Conservation (phyloP, 2,113 vertebrate genomes). For the Synodontis membranacea region DNA sequence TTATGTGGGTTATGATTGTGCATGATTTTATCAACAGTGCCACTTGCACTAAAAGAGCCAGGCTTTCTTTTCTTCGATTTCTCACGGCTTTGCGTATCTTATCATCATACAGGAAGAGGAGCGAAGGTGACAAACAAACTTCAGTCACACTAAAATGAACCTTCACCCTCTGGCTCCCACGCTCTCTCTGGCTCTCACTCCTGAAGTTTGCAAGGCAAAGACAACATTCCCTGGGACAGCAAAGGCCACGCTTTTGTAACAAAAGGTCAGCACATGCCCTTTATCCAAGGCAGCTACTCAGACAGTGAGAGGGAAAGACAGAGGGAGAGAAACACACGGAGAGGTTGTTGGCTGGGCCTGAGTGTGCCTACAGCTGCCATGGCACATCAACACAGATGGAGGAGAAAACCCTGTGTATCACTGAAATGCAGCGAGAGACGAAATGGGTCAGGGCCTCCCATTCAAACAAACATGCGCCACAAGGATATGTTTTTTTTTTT, state of each 20-base stretch:
- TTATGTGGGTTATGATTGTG: background rate
- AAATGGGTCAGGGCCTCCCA: conserved; percentile 54
- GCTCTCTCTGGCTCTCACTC: conserved; percentile 32
- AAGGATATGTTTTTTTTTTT: background rate
- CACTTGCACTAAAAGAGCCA: background rate
- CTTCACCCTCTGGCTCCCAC: conserved; percentile 4
- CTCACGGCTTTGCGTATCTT: background rate
- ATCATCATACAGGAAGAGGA: conserved; percentile 13
- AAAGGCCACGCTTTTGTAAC: conserved; percentile 54
- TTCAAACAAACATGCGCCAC: conserved; percentile 37
- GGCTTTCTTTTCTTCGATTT: background rate
- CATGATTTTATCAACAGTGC: background rate
- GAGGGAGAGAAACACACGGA: background rate
- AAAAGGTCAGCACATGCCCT: conserved; percentile 54
- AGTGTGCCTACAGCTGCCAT: conserved; percentile 30
- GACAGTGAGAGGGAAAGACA: background rate
- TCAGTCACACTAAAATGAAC: conserved; percentile 14
- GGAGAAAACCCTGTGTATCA: conserved; percentile 24
- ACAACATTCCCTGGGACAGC: conserved; percentile 47
- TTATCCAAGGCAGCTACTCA: conserved; percentile 34
- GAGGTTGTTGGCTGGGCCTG: conserved; percentile 17
- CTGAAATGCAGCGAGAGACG: conserved; percentile 26
- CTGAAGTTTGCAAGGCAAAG: conserved; percentile 45
- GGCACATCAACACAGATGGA: conserved; percentile 42
- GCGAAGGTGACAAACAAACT: conserved; percentile 24